These are phyloP conservation scores for Patagioenas fasciata DNA, from an alignment of 2,113 vertebrate genomes.

Conservation along the genomic window DNA sequence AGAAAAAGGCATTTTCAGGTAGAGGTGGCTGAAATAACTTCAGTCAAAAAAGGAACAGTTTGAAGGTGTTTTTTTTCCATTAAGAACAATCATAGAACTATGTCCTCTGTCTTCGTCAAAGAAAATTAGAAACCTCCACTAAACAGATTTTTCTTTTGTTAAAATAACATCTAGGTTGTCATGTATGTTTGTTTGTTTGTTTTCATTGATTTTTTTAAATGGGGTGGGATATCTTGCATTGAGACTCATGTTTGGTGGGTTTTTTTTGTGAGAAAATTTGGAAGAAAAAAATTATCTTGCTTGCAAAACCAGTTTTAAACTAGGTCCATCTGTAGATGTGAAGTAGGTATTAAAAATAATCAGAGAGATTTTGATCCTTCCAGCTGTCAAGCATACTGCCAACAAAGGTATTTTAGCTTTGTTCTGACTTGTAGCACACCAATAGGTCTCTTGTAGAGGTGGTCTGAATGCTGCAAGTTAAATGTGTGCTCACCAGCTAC, in stretches of 20 bases:
- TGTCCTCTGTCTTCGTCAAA: not conserved
- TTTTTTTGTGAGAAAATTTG: not conserved
- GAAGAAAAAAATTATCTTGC: not conserved
- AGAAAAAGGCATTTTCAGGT: not conserved
- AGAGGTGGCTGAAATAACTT: not conserved
- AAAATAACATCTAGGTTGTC: not conserved
- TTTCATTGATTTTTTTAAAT: not conserved
- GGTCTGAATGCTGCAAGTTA: not conserved
- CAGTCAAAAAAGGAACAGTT: not conserved
- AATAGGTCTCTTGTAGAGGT: not conserved
- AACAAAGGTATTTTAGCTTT: not conserved
- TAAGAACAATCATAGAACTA: not conserved
- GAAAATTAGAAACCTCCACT: not conserved
- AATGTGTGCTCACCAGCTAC: not conserved
- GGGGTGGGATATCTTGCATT: not conserved
- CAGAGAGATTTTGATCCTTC: not conserved
- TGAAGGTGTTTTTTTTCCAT: not conserved
- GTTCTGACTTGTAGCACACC: not conserved
- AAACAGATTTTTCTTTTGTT: not conserved
- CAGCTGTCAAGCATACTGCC: not conserved
- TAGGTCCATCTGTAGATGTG: accelerated
- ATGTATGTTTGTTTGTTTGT: too few relatives aligned
- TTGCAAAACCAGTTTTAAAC: not conserved
- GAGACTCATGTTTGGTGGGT: not conserved
- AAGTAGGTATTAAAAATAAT: not conserved